phyloP scores from a whole-genome alignment of 1,140 invertebrate genomes.

The Drosophila auraria region DNA sequence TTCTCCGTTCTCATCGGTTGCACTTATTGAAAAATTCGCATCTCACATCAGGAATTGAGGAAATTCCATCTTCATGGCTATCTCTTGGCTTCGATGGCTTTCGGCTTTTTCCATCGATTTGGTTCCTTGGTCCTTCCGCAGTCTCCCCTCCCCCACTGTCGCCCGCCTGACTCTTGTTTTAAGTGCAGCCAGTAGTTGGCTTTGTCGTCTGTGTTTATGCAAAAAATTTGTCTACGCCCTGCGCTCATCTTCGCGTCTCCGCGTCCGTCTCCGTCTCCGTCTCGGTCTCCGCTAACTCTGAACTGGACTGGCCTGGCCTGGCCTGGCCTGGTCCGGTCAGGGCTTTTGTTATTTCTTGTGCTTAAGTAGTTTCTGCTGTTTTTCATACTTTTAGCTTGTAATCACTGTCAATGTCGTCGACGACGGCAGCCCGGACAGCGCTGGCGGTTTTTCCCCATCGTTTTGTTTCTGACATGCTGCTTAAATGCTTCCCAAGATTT shows the following conservation, averaged over 20 bases:
- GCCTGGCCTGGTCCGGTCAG: conserved; percentile 33
- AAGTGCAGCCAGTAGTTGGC: conserved; percentile 79
- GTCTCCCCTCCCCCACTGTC: not conserved
- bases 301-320: conserved; percentile 6
- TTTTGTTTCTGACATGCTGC: conserved; percentile 82
- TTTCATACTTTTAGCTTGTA: conserved; percentile 84
- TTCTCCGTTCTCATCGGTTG: conserved; percentile 31
- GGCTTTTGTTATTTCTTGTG: conserved; percentile 79
- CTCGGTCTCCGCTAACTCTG: not conserved
- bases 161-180: conserved; percentile 65
- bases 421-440: conserved; percentile 35
- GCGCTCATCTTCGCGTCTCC: conserved; percentile 9
- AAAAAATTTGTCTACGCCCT: conserved; percentile 79
- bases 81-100: conserved; percentile 62
- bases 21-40: conserved; percentile 83
- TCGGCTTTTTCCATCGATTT: conserved; percentile 70
- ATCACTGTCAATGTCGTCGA: conserved; percentile 83
- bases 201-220: conserved; percentile 83
- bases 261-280: not conserved
- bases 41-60: conserved; percentile 56
- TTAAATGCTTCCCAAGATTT: conserved; percentile 83
- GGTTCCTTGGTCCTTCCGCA: conserved; percentile 22
- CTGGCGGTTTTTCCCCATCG: conserved; percentile 45
- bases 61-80: conserved; percentile 69
- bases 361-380: conserved; percentile 83